Conservation (phyloP, 1,140 invertebrate genomes). For the Theocolax elegans region DNA sequence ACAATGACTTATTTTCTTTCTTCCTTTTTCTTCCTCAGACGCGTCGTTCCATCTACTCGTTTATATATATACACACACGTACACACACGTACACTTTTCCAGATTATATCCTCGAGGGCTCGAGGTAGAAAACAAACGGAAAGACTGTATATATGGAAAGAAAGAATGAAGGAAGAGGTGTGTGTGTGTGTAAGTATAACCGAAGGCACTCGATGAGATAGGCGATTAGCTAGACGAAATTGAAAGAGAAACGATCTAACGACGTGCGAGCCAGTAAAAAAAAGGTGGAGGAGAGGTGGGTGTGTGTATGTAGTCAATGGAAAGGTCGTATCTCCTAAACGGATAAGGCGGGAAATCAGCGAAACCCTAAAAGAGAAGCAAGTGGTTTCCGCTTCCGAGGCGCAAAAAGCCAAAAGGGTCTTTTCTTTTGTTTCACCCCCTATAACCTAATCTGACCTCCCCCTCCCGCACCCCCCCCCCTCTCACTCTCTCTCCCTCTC, state of each 20-base stretch:
- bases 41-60: background rate
- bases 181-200: too few relatives aligned
- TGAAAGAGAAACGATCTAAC: background rate
- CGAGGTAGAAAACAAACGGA: too few relatives aligned
- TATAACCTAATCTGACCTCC: constrained; percentile 33
- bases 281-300: background rate
- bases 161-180: too few relatives aligned
- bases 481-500: too few relatives aligned
- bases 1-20: too few relatives aligned
- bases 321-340: background rate
- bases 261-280: constrained; percentile 4
- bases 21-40: background rate
- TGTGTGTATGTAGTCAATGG: too few relatives aligned
- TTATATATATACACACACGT: too few relatives aligned
- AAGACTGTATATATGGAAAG: too few relatives aligned
- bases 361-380: background rate
- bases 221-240: background rate
- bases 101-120: too few relatives aligned
- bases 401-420: background rate
- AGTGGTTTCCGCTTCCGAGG: constrained; percentile 26
- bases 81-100: too few relatives aligned
- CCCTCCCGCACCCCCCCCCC: too few relatives aligned
- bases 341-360: background rate
- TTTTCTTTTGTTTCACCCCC: constrained; percentile 36
- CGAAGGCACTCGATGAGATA: background rate